These are phyloP conservation scores for Acyrthosiphon pisum DNA, from an alignment of 1,140 invertebrate species.

Conservation along the genomic window DNA sequence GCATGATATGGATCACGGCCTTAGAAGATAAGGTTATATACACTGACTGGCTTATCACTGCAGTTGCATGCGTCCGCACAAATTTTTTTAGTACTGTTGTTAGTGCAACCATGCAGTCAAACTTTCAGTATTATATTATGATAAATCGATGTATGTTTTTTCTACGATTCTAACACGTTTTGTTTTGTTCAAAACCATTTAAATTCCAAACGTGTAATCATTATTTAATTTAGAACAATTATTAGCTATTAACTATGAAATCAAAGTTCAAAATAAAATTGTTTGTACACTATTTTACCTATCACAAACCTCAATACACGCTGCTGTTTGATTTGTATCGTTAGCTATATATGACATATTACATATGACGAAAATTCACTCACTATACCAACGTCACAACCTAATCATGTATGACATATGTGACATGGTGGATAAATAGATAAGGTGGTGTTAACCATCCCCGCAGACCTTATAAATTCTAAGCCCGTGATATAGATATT, in stretches of 20 bases:
- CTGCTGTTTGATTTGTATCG: neutral
- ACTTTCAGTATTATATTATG: neutral
- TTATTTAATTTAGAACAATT: neutral
- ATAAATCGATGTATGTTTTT: neutral
- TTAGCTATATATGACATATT: neutral
- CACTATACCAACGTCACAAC: neutral
- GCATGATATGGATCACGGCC: constrained; percentile 4
- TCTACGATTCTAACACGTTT: neutral
- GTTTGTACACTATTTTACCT: neutral
- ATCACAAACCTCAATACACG: neutral
- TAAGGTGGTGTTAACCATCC: neutral
- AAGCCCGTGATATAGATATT: neutral
- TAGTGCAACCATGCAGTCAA: neutral
- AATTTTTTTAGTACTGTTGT: neutral
- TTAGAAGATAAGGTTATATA: neutral
- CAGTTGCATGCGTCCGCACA: neutral
- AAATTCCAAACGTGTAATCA: neutral
- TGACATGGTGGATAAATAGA: neutral
- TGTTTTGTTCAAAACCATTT: neutral
- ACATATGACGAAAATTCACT: neutral
- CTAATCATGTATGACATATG: neutral
- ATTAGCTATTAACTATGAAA: neutral
- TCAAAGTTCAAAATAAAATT: constrained; percentile 5
- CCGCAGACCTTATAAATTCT: neutral
- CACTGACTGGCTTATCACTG: neutral